Conservation (phyloP, 2,113 vertebrate species). For the Crotalus viridis region DNA sequence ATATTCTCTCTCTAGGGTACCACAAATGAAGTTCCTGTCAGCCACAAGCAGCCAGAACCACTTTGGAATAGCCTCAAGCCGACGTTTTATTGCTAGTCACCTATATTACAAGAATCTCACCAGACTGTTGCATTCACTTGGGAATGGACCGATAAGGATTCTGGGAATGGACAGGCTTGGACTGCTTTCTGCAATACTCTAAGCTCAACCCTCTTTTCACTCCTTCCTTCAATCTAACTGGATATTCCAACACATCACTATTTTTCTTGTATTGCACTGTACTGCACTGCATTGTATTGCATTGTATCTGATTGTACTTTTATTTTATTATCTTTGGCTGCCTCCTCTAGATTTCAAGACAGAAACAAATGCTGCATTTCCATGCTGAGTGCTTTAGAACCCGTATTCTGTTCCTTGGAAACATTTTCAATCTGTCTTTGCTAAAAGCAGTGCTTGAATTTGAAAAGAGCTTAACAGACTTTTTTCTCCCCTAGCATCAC, state of each 20-base stretch:
- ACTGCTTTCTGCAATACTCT: background rate
- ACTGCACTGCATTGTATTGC: background rate
- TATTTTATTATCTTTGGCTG: slow-evolving; percentile 44
- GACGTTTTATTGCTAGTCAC: background rate
- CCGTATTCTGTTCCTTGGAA: slow-evolving; percentile 2
- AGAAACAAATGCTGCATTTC: slow-evolving; percentile 54
- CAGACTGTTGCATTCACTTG: background rate
- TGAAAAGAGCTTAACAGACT: slow-evolving; percentile 51
- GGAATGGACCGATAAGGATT: background rate
- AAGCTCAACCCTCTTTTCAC: background rate
- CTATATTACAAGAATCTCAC: background rate
- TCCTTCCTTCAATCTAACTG: background rate
- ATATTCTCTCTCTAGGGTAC: slow-evolving; percentile 62
- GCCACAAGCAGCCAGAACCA: background rate
- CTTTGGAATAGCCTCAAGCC: background rate
- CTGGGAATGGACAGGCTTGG: background rate
- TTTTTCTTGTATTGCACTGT: slow-evolving; percentile 49
- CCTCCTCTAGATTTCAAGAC: slow-evolving; percentile 48
- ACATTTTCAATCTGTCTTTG: slow-evolving; percentile 28
- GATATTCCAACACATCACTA: background rate
- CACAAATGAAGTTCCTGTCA: slow-evolving; percentile 41
- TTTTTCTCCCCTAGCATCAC: slow-evolving; percentile 44
- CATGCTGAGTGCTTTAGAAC: slow-evolving; percentile 5
- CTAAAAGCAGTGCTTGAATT: slow-evolving; percentile 47
- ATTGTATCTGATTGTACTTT: slow-evolving; percentile 25